These are phyloP conservation scores for Nannoperca australis DNA, from an alignment of 2,797 vertebrate species.

Conservation along the genomic window DNA sequence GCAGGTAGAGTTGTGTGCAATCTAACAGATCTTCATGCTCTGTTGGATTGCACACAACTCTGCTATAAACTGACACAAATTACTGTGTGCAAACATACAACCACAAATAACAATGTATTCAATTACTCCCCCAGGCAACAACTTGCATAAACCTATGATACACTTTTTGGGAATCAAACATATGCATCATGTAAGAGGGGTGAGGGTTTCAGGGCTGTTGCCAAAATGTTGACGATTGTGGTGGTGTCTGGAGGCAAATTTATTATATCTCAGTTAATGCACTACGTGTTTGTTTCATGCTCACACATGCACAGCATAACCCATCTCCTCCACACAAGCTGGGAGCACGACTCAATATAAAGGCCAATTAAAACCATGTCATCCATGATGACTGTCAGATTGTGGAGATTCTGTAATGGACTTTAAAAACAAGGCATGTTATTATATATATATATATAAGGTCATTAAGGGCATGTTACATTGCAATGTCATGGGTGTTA, in stretches of 20 bases:
- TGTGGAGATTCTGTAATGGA: slow-evolving; percentile 1
- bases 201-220: neutral
- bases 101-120: neutral
- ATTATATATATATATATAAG: too few species aligned
- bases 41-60: too few species aligned
- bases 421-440: slow-evolving; percentile 24
- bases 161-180: too few species aligned
- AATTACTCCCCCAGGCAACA: neutral
- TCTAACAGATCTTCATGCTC: too few species aligned
- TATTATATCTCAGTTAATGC: neutral
- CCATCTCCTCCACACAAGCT: neutral
- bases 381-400: neutral
- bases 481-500: neutral
- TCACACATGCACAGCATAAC: neutral
- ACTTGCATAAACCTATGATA: neutral
- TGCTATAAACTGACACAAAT: too few species aligned
- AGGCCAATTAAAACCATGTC: slow-evolving; percentile 12
- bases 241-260: neutral
- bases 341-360: neutral
- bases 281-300: neutral
- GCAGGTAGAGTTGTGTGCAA: too few species aligned
- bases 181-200: too few species aligned
- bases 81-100: neutral
- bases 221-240: too few species aligned
- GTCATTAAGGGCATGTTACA: neutral